Conservation (phyloP, 2,888 invertebrate genomes). For the Ormia ochracea region DNA sequence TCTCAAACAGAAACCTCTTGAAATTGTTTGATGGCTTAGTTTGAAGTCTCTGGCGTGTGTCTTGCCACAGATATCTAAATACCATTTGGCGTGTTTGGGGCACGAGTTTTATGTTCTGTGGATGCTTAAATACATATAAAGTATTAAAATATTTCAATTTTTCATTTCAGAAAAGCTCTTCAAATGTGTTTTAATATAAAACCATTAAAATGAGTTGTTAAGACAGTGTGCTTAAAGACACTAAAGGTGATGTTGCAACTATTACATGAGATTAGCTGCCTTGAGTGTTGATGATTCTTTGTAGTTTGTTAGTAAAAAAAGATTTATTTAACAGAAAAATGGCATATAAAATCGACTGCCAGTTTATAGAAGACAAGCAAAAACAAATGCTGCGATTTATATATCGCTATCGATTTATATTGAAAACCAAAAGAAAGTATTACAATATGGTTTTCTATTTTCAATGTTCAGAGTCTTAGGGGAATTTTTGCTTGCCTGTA, state of each 20-base stretch:
- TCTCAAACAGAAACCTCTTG: constrained; percentile 51
- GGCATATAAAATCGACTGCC: no score
- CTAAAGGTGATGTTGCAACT: constrained; percentile 2
- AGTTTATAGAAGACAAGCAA: no score
- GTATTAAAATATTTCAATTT: background rate
- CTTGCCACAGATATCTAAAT: constrained; percentile 30
- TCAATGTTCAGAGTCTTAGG: no score
- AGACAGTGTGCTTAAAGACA: background rate
- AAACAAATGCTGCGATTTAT: no score
- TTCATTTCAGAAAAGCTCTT: background rate
- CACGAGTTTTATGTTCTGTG: constrained; percentile 52
- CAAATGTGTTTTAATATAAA: background rate
- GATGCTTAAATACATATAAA: constrained; percentile 30
- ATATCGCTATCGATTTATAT: no score
- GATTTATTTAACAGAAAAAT: no score
- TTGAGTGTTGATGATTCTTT: no score
- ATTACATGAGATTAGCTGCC: background rate
- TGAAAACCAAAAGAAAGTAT: no score
- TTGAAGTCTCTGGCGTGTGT: background rate
- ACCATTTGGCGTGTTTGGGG: constrained; percentile 52
- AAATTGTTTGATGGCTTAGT: constrained; percentile 32
- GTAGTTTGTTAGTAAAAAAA: no score
- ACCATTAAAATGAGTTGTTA: background rate
- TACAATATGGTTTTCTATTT: no score
- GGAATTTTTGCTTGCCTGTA: no score